Conservation (phyloP, 2,888 invertebrate species). For the Lottia scabra region DNA sequence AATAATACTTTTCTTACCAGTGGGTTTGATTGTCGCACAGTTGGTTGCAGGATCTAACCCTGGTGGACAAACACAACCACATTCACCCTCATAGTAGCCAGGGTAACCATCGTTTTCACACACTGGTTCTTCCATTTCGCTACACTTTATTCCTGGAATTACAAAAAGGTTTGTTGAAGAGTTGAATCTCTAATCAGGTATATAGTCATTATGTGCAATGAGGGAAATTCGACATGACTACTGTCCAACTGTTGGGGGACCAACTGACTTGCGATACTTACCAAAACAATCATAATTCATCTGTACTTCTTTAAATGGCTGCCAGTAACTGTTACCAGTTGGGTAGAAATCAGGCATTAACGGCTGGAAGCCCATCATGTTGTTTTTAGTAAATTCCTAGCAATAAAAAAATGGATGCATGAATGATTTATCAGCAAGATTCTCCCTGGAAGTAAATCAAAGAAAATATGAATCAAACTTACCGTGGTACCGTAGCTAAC, state of each 20-base stretch:
- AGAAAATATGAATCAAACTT: neutral
- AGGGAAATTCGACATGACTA: neutral
- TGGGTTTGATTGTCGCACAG: neutral
- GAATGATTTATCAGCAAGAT: too few relatives aligned
- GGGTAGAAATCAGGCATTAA: neutral
- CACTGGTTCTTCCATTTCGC: neutral
- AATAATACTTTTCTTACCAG: too few relatives aligned
- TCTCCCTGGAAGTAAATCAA: too few relatives aligned
- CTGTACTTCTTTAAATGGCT: neutral
- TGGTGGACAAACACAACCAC: conserved; percentile 19
- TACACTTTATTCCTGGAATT: neutral
- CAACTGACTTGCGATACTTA: neutral
- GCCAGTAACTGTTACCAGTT: neutral
- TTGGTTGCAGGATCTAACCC: conserved; percentile 13
- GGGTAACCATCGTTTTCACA: conserved; percentile 21
- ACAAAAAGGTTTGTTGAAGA: too few relatives aligned
- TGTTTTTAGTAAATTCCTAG: neutral
- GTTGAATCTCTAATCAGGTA: too few relatives aligned
- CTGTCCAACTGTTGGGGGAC: too few relatives aligned
- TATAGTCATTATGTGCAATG: too few relatives aligned
- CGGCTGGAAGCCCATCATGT: neutral
- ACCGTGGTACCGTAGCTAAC: neutral
- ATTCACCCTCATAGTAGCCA: conserved; percentile 4
- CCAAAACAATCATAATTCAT: neutral
- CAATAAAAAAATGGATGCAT: neutral